A percentile compares a stretch with the other conserved stretches of the same genome.
These are phyloP conservation scores for Pimpla rufipes DNA, from an alignment of 2,888 invertebrate genomes.

Conservation along the genomic window DNA sequence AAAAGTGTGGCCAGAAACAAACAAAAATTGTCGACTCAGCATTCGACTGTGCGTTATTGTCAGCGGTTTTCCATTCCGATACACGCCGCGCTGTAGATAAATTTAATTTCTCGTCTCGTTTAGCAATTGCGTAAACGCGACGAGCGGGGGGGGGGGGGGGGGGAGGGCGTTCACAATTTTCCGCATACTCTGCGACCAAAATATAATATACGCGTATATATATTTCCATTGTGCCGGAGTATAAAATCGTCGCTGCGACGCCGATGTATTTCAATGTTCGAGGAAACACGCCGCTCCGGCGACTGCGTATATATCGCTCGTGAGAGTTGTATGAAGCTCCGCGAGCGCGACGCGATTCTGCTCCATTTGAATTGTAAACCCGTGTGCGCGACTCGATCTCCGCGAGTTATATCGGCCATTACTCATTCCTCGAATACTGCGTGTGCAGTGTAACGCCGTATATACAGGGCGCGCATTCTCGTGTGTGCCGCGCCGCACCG, in stretches of 20 bases:
- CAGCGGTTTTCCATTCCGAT: slow-evolving; percentile 40
- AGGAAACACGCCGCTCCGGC: slow-evolving; percentile 10
- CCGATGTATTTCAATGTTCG: slow-evolving; percentile 43
- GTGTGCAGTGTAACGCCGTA: slow-evolving; percentile 51
- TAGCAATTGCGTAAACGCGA: slow-evolving; percentile 45
- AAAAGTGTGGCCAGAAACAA: background rate
- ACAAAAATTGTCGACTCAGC: slow-evolving; percentile 17
- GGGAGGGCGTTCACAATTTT: slow-evolving; percentile 29
- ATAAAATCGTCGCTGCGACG: slow-evolving; percentile 30
- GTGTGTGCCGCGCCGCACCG: slow-evolving; percentile 41
- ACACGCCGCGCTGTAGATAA: slow-evolving; percentile 36
- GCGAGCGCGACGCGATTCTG: slow-evolving; percentile 70
- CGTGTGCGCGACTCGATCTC: slow-evolving; percentile 68
- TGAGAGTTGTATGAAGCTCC: slow-evolving; percentile 58
- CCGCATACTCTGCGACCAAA: slow-evolving; percentile 8
- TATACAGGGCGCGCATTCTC: slow-evolving; percentile 27
- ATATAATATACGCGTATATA: background rate
- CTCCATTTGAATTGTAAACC: slow-evolving; percentile 78
- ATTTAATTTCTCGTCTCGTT: slow-evolving; percentile 63
- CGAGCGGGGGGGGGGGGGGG: too few species aligned
- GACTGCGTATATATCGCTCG: slow-evolving; percentile 30
- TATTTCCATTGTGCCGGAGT: slow-evolving; percentile 23
- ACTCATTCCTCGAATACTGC: slow-evolving; percentile 68
- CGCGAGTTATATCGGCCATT: slow-evolving; percentile 70
- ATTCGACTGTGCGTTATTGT: slow-evolving; percentile 37